Evolutionary conservation across 2,113 vertebrate genomes (phyloP).

Genomic region (Cinclus cinclus): DNA sequence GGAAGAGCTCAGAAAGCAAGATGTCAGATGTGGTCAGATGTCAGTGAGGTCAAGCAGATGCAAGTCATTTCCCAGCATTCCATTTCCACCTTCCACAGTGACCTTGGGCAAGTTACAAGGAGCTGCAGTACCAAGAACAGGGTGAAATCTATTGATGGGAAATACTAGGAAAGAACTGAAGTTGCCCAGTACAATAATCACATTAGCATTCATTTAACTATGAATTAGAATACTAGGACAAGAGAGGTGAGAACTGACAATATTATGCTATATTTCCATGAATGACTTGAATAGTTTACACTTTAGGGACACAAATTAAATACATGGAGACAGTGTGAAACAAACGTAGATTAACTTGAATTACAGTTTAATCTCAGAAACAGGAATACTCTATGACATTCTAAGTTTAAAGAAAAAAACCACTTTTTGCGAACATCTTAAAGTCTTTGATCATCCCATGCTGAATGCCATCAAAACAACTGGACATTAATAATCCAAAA

Average conservation of each 20-base stretch:
- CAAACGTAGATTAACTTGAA: background rate
- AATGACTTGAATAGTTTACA: background rate
- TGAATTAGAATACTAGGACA: background rate
- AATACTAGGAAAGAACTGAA: background rate
- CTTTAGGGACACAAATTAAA: background rate
- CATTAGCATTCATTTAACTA: background rate
- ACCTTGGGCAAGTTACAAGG: background rate
- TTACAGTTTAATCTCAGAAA: background rate
- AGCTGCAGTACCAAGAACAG: background rate
- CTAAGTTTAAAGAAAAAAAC: background rate
- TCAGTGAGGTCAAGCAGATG: background rate
- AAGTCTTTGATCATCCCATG: background rate
- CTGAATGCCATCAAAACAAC: background rate
- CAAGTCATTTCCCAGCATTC: background rate
- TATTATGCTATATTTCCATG: background rate
- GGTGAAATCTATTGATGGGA: background rate
- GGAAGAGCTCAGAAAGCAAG: background rate
- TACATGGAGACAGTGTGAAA: background rate
- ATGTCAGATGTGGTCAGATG: background rate
- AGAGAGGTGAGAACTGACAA: background rate
- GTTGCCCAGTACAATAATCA: too few relatives aligned
- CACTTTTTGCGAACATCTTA: background rate
- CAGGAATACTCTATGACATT: background rate
- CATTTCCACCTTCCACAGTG: background rate
- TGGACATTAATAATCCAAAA: background rate